These are phyloP conservation scores for Tholera decimalis DNA, from an alignment of 2,888 invertebrate genomes.

Conservation along the genomic window DNA sequence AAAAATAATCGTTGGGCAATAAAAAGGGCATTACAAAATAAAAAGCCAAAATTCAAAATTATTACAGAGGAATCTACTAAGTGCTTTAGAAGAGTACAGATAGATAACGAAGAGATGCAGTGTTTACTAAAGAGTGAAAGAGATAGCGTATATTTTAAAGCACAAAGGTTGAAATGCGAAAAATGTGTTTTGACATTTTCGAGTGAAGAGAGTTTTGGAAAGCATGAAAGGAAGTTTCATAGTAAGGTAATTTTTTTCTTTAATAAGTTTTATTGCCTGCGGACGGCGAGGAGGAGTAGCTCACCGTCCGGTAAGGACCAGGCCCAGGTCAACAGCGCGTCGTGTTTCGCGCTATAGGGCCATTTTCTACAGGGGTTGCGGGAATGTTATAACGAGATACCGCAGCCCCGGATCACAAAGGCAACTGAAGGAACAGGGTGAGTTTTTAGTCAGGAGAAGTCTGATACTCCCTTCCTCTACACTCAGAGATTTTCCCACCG, in stretches of 20 bases:
- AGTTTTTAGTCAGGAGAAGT: no score
- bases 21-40: slow-evolving; percentile 65
- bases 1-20: slow-evolving; percentile 69
- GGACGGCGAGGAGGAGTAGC: no score
- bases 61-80: slow-evolving; percentile 43
- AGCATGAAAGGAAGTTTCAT: slow-evolving; percentile 54
- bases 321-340: no score
- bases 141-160: slow-evolving; percentile 54
- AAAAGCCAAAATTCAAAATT: slow-evolving; percentile 72
- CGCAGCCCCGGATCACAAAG: no score
- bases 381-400: no score
- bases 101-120: slow-evolving; percentile 53
- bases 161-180: slow-evolving; percentile 60
- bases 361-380: no score
- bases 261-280: no score
- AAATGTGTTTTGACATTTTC: slow-evolving; percentile 60
- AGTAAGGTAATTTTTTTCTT: slow-evolving; percentile 32
- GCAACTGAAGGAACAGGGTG: no score
- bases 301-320: no score
- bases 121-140: slow-evolving; percentile 48
- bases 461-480: no score
- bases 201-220: slow-evolving; percentile 38
- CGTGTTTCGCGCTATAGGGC: no score
- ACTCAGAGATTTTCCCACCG: no score
- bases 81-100: slow-evolving; percentile 55